Conservation (phyloP, 23 tunicate genomes). For the Pegea sp. region DNA sequence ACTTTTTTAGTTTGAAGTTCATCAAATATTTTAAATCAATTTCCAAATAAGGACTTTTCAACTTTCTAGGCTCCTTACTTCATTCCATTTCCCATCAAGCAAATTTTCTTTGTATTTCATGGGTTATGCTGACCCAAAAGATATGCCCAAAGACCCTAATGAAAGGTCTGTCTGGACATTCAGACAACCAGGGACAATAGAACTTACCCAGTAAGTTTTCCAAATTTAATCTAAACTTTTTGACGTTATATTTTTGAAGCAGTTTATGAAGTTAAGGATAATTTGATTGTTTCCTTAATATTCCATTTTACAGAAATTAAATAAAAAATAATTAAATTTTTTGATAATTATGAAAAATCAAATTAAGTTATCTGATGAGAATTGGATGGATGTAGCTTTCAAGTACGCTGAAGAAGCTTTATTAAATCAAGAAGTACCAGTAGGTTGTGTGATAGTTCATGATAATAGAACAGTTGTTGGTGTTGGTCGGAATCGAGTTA, state of each 20-base stretch:
- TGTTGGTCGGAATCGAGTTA: constrained; percentile 50
- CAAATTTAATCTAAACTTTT: too few species aligned
- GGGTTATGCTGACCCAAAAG: constrained; percentile 61
- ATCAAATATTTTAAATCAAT: too few species aligned
- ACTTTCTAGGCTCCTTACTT: constrained; percentile 24
- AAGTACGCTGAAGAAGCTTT: constrained; percentile 48
- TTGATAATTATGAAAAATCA: too few species aligned
- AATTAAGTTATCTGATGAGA: too few species aligned
- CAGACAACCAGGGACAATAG: constrained; percentile 54
- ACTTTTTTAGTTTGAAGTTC: too few species aligned
- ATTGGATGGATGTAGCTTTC: constrained; percentile 66
- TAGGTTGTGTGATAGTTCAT: constrained; percentile 60
- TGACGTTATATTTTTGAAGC: too few species aligned
- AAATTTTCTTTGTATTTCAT: constrained; percentile 71
- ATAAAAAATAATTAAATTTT: too few species aligned
- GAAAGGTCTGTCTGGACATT: constrained; percentile 28
- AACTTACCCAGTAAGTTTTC: constrained; percentile 27
- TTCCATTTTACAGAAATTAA: too few species aligned
- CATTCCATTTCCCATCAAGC: constrained; percentile 24
- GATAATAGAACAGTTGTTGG: constrained; percentile 23
- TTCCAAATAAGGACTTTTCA: too few species aligned
- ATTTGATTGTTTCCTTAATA: too few species aligned
- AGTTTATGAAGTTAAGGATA: too few species aligned
- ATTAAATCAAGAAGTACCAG: constrained; percentile 58
- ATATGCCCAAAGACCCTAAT: constrained; percentile 26